phyloP scores from a whole-genome alignment of 2,888 invertebrate species.

The Neuroscelio doddi region DNA sequence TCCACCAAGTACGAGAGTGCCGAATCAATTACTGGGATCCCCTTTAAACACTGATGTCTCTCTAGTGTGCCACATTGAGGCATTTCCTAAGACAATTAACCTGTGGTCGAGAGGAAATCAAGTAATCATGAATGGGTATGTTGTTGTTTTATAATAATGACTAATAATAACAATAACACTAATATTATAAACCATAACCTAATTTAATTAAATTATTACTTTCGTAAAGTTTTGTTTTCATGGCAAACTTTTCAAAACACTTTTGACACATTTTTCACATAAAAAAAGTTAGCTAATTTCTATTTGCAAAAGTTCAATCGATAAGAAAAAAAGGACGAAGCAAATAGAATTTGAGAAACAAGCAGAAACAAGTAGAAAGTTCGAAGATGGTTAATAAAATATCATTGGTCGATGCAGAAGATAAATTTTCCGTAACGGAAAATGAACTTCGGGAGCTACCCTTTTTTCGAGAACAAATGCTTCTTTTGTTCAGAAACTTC shows the following conservation, averaged over 20 bases:
- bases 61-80: constrained; percentile 79
- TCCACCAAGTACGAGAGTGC: constrained; percentile 78
- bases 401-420: background rate
- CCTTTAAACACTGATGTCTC: constrained; percentile 77
- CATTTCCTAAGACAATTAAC: constrained; percentile 80
- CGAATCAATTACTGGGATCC: constrained; percentile 79
- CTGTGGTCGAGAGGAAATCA: constrained; percentile 80
- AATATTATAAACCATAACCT: no score
- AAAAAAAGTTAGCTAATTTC: background rate
- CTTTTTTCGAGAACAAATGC: constrained; percentile 3
- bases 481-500: constrained; percentile 17
- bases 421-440: background rate
- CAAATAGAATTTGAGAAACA: no score
- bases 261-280: background rate
- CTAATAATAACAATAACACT: no score
- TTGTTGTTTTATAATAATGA: no score
- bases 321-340: no score
- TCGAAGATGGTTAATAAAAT: background rate
- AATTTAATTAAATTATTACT: no score
- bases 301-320: background rate
- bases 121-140: constrained; percentile 76
- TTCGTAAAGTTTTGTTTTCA: no score
- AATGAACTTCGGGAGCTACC: background rate
- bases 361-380: no score
- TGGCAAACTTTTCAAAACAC: no score